These are phyloP conservation scores for Colletes gigas DNA, from an alignment of 1,140 invertebrate species.

Conservation along the genomic window DNA sequence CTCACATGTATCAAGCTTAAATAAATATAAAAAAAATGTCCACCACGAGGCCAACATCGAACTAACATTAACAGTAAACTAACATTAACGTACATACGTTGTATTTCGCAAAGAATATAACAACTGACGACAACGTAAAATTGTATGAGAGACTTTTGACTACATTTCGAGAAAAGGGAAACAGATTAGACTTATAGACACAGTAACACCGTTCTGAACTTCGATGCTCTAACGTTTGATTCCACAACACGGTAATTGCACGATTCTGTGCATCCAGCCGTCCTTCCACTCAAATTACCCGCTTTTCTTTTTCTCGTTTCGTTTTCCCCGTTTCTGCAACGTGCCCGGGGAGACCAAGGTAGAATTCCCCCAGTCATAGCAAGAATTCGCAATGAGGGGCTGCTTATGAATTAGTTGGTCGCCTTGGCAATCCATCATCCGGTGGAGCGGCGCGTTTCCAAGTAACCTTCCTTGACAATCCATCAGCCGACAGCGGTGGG, in stretches of 20 bases:
- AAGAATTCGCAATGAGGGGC: constrained; percentile 40
- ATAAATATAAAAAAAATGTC: no score
- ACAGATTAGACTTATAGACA: no score
- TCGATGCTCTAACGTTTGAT: neutral
- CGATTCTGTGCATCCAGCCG: neutral
- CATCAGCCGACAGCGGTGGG: constrained; percentile 45
- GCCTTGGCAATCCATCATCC: constrained; percentile 55
- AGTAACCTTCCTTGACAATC: constrained; percentile 47
- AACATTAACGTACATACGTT: no score
- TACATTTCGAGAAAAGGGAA: no score
- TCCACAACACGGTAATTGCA: constrained; percentile 1
- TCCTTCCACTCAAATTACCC: constrained; percentile 4
- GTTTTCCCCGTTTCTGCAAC: neutral
- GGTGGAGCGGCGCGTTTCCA: constrained; percentile 17
- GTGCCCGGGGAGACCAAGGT: neutral
- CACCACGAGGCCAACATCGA: no score
- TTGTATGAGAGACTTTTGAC: no score
- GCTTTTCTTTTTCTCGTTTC: neutral
- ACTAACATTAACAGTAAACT: no score
- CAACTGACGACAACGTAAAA: no score
- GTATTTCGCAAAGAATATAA: no score
- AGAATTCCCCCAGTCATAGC: neutral
- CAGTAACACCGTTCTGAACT: no score
- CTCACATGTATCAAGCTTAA: no score
- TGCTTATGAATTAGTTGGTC: constrained; percentile 59